Base-by-base conservation (phyloP, 2,888 invertebrate genomes). In the Trisateles emortualis region DNA sequence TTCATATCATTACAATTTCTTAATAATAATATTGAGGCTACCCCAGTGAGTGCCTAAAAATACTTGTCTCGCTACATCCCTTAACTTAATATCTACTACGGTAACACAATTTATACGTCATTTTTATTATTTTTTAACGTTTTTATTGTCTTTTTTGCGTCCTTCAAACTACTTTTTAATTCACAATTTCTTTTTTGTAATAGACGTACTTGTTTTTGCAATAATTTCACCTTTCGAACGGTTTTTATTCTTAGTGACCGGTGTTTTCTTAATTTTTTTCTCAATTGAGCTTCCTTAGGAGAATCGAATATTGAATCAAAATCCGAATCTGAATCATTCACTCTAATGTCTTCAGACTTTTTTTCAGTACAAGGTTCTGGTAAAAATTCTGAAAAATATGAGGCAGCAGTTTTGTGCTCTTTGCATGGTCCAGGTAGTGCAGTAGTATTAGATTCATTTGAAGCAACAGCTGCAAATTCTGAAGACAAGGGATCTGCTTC, bases 261-360 rank as follows among this genome's bases (percentile, higher is more conserved):
- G 11, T 39, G 22, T 11, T 39, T 24, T 39, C 22, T 14, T 35
- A 35, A 35, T 14, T 35, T 14, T 35, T 35, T 35, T 16, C 16
- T 35, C 16, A 35, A 11, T 35, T 35, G 35, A 13, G 10, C 6
- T 29, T 46, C 24, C 26, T 13, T 40, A 8, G 47, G 39, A 10
- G 47, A 40, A 32, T 48, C 47, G 19, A 40, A 48, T 49, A 43
- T 19, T 42, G 35, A 16, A 35, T 35, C 35, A 6, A 14, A 8
- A 35, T 35, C 35, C 9, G 35, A 35, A 32, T 32, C 32, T 2
- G 11, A 11, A 13, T 11, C n/a, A 13, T 13, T 32, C 32, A 32
- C 11, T 10, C 13, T 32, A n/a, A n/a, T n/a, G n/a, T n/a, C 32
- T 32, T 3, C 11, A 35, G 16, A 16, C 13, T 35, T 9, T 14